phyloP scores from a whole-genome alignment of 2,888 invertebrate species.

The Rhabditoides inermis region DNA sequence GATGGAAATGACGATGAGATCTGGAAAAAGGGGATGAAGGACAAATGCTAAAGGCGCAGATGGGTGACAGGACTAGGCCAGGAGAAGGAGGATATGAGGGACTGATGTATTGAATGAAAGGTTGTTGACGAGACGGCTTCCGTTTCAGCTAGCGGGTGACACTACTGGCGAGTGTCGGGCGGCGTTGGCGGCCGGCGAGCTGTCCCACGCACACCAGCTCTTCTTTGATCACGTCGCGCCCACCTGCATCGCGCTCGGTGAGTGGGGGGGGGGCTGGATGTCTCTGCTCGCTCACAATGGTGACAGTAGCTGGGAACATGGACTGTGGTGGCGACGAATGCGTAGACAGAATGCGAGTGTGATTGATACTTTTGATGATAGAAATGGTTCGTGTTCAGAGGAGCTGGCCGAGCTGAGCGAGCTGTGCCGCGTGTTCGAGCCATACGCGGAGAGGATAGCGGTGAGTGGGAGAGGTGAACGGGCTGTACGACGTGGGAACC shows the following conservation, averaged over 20 bases:
- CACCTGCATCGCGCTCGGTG: slow-evolving; percentile 20
- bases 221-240: slow-evolving; percentile 29
- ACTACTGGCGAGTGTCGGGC: slow-evolving; percentile 11
- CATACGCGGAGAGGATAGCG: slow-evolving; percentile 17
- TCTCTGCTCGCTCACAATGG: too few relatives aligned
- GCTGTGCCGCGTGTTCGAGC: slow-evolving; percentile 16
- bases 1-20: slow-evolving; percentile 13
- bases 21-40: too few relatives aligned
- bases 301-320: too few relatives aligned
- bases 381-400: neutral
- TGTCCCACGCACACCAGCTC: slow-evolving; percentile 12
- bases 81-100: neutral
- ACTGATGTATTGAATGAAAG: too few relatives aligned
- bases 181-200: slow-evolving; percentile 17
- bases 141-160: slow-evolving; percentile 9
- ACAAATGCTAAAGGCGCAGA: too few relatives aligned
- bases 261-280: slow-evolving; percentile 7
- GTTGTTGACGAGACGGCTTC: too few relatives aligned
- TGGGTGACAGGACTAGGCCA: neutral
- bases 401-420: slow-evolving; percentile 8
- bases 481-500: neutral
- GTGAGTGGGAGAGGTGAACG: neutral
- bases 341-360: neutral
- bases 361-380: neutral
- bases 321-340: neutral